Evolutionary conservation across 1,140 invertebrate genomes (phyloP).

Genomic region (Drosophila murphyi): DNA sequence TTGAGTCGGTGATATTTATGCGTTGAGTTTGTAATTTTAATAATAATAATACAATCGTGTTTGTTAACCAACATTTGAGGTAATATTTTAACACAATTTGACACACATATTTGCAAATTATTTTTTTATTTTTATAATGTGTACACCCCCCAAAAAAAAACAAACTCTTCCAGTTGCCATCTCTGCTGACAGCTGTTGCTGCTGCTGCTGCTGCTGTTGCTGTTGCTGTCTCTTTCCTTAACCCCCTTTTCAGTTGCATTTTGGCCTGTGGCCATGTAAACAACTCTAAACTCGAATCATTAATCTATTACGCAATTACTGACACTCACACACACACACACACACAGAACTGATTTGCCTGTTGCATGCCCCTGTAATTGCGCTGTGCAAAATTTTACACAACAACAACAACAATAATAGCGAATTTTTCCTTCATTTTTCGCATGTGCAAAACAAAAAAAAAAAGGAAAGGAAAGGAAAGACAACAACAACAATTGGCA

Average conservation of each 20-base stretch:
- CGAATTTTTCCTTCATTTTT: constrained; percentile 45
- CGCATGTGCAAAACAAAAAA: constrained; percentile 33
- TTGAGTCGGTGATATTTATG: too few species aligned
- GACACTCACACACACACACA: constrained; percentile 48
- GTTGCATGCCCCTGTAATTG: constrained; percentile 46
- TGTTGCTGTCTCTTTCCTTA: not conserved
- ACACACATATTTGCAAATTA: too few species aligned
- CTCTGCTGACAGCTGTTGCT: too few species aligned
- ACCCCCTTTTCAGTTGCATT: constrained; percentile 47
- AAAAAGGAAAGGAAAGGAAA: constrained; percentile 5
- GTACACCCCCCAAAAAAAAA: too few species aligned
- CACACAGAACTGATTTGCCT: constrained; percentile 62
- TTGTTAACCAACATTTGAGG: too few species aligned
- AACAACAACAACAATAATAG: constrained; percentile 38
- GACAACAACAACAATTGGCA: constrained; percentile 19
- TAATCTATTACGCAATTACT: constrained; percentile 81
- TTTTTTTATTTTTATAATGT: too few species aligned
- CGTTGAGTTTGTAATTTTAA: too few species aligned
- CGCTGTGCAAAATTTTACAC: constrained; percentile 19
- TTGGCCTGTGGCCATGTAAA: constrained; percentile 64
- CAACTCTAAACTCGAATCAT: constrained; percentile 68
- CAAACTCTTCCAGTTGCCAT: too few species aligned
- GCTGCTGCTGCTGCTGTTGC: too few species aligned
- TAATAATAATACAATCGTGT: too few species aligned
- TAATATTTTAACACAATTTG: too few species aligned